phyloP scores from a whole-genome alignment of 2,113 vertebrate genomes.

The Ammodytes marinus region DNA sequence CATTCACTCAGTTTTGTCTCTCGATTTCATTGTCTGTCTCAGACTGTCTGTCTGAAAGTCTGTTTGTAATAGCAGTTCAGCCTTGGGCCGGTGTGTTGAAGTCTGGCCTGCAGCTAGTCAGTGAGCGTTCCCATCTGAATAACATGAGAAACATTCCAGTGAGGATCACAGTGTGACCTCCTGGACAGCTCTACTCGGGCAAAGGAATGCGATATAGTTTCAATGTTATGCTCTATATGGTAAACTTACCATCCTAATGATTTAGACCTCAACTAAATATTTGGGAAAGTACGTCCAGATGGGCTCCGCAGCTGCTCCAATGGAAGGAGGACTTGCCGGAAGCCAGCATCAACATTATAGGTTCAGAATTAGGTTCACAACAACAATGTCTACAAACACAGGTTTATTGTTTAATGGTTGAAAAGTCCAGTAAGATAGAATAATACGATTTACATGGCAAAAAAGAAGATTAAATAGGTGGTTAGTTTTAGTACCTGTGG shows the following conservation, averaged over 20 bases:
- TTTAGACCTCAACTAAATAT: conserved; percentile 27
- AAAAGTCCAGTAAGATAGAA: neutral
- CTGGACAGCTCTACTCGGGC: neutral
- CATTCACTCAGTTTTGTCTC: neutral
- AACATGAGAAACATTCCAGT: neutral
- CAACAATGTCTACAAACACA: neutral
- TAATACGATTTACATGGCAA: neutral
- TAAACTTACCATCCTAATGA: conserved; percentile 4
- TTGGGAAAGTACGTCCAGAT: neutral
- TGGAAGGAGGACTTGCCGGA: neutral
- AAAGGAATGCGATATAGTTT: neutral
- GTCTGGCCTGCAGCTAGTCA: neutral
- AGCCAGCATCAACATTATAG: neutral
- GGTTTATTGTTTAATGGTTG: neutral
- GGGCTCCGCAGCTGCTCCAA: neutral
- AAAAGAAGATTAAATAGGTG: neutral
- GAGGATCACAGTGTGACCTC: neutral
- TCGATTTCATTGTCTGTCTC: neutral
- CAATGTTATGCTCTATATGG: neutral
- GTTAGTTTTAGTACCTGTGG: neutral
- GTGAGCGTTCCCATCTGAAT: conserved; percentile 26
- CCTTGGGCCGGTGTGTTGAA: neutral
- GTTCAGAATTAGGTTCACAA: neutral
- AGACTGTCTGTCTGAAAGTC: neutral
- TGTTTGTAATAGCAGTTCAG: neutral